Conservation (phyloP, 2,113 vertebrate genomes). For the Oncorhynchus mykiss region DNA sequence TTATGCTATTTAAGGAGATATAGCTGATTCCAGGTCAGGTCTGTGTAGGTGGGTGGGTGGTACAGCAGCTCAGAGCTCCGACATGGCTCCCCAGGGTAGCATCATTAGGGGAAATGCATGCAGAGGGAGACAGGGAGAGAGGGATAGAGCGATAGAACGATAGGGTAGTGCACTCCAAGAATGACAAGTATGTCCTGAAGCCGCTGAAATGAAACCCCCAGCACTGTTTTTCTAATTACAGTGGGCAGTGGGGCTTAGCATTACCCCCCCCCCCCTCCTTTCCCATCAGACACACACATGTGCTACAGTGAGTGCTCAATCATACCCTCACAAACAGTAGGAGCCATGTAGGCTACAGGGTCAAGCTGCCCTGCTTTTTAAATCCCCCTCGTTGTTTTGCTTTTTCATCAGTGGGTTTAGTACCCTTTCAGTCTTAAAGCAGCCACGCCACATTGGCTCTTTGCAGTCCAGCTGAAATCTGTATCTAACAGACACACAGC, state of each 20-base stretch:
- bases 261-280: not conserved
- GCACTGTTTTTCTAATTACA: constrained; percentile 26
- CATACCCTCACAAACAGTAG: not conserved
- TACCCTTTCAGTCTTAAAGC: not conserved
- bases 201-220: not conserved
- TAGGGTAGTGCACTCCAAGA: constrained; percentile 58
- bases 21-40: constrained; percentile 27
- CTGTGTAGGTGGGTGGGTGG: constrained; percentile 22
- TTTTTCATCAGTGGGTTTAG: not conserved
- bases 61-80: constrained; percentile 13
- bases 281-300: not conserved
- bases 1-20: not conserved
- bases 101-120: constrained; percentile 48
- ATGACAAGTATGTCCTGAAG: constrained; percentile 66
- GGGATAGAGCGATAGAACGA: constrained; percentile 38
- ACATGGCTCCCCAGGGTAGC: too few species aligned
- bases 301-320: not conserved
- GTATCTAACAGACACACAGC: not conserved
- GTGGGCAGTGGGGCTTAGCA: constrained; percentile 4
- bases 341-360: not conserved
- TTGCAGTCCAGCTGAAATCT: not conserved
- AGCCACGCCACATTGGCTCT: not conserved
- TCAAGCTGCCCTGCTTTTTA: not conserved
- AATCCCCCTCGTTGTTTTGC: constrained; percentile 4
- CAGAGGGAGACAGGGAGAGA: constrained; percentile 7